Evolutionary conservation across 2,888 invertebrate genomes (phyloP), one percentile per base, ranked within the genome.

Genomic region (Folsomia candida): DNA sequence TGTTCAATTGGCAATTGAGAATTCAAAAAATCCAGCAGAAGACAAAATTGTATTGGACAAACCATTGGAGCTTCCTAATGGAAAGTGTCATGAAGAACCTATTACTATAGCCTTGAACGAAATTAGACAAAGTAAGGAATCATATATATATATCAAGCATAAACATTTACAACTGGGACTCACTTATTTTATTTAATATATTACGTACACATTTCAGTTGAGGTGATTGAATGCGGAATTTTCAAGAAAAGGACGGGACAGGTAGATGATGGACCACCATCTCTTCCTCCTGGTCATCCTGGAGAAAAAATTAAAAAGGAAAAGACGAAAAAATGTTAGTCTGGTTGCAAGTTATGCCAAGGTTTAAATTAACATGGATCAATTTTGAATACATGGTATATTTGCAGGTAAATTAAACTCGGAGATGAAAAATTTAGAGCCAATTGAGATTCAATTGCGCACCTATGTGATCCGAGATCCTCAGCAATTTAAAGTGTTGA

Each of bases 391-490:
- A n/a, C n/a, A n/a, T n/a, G n/a, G n/a, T n/a, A n/a, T 6, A 1
- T 58, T 47, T 26, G 11, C 28, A 69, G 64, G 37, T 6, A 29
- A 37, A 24, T 29, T 61, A 20, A 37, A 62, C 22, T 37, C 61
- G 22, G 62, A 69, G 6, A 26, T 74, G 4, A 74, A 70, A 51
- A 72, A 74, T 27, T 58, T 73, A 47, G 72, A 76, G 25, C 68
- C 76, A 2, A 61, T 74, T 1, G 73, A 76, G 47, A 71, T 76
- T 26, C 73, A 74, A 69, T 60, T 76, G 4, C 67, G 72, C 60
- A 76, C 76, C 18, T 76, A 70, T 60, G 73, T 76, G 0, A 70
- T 76, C 29, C 58, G 58, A 60, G 76, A 76, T 1, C 67, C 70
- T 57, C 3, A 59, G 20, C 70, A 73, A 37, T 62, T 76, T 22